Conservation (phyloP, 2,888 invertebrate genomes). For the Germaria angustata region DNA sequence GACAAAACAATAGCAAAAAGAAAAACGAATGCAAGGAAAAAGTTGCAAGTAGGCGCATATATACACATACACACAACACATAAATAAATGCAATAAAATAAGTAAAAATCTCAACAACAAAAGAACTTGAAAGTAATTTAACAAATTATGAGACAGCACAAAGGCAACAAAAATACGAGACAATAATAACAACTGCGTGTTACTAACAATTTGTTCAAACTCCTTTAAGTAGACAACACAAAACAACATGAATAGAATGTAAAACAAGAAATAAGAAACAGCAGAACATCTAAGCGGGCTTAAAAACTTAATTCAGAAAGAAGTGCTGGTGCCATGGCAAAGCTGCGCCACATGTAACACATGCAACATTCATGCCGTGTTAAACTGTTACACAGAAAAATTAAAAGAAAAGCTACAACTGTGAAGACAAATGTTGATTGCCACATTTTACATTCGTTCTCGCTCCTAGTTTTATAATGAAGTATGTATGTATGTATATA, state of each 20-base stretch:
- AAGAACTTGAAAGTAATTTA: slow-evolving; percentile 60
- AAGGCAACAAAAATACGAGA: not conserved
- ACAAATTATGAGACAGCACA: slow-evolving; percentile 63
- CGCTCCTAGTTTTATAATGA: not conserved
- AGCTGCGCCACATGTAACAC: slow-evolving; percentile 45
- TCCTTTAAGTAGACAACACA: slow-evolving; percentile 26
- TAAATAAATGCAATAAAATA: not conserved
- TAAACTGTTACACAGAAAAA: slow-evolving; percentile 1
- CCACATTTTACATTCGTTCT: not conserved
- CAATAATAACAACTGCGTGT: slow-evolving; percentile 4
- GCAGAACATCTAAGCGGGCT: not conserved
- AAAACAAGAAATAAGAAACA: not conserved
- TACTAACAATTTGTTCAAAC: slow-evolving; percentile 27
- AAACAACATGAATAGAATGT: slow-evolving; percentile 14
- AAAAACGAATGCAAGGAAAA: slow-evolving; percentile 4
- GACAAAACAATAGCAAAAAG: not conserved
- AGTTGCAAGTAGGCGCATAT: not conserved
- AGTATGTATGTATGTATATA: not conserved
- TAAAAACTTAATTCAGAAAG: slow-evolving; percentile 1
- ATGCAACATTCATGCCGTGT: slow-evolving; percentile 33
- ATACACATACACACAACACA: not conserved
- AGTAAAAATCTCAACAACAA: not conserved
- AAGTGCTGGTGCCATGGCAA: not conserved
- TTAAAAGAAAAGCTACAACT: not conserved
- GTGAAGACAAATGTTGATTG: slow-evolving; percentile 11